Conservation (phyloP, 1,140 invertebrate species). For the Lanistes nyassanus region DNA sequence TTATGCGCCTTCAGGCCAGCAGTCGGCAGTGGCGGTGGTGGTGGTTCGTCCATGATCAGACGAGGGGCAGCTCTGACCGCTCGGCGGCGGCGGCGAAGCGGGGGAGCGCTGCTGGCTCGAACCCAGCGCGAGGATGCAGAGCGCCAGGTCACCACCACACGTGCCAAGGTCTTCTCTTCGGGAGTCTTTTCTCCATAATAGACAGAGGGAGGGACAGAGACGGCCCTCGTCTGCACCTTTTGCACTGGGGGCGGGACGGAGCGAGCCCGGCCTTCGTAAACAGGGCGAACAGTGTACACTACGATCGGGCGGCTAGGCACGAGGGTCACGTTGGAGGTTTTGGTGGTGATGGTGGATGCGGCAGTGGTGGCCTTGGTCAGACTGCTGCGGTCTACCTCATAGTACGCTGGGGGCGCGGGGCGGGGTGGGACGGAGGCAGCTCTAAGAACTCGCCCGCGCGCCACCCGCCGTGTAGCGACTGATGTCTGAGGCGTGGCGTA, state of each 20-base stretch:
- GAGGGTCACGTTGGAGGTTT: neutral
- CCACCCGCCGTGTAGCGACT: constrained; percentile 38
- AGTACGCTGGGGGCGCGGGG: constrained; percentile 21
- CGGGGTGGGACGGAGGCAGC: constrained; percentile 25
- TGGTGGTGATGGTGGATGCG: constrained; percentile 20
- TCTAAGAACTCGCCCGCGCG: constrained; percentile 22
- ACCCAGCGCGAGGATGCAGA: too few species aligned
- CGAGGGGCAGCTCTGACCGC: neutral
- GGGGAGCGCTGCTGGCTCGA: too few species aligned
- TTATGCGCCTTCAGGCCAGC: constrained; percentile 10
- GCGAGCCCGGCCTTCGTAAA: neutral
- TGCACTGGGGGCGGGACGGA: neutral
- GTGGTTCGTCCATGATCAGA: neutral
- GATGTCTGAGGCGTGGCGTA: constrained; percentile 39
- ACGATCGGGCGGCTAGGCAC: constrained; percentile 12
- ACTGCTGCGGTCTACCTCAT: constrained; percentile 28
- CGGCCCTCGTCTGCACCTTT: neutral
- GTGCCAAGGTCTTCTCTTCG: neutral
- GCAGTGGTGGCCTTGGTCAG: constrained; percentile 15
- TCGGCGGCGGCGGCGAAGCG: too few species aligned
- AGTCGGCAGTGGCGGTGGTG: constrained; percentile 11
- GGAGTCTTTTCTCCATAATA: neutral
- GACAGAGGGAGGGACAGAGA: constrained; percentile 5
- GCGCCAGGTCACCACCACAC: too few species aligned
- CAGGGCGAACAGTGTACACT: neutral